Conservation (phyloP, 2,113 vertebrate species). For the Puntigrus tetrazona region DNA sequence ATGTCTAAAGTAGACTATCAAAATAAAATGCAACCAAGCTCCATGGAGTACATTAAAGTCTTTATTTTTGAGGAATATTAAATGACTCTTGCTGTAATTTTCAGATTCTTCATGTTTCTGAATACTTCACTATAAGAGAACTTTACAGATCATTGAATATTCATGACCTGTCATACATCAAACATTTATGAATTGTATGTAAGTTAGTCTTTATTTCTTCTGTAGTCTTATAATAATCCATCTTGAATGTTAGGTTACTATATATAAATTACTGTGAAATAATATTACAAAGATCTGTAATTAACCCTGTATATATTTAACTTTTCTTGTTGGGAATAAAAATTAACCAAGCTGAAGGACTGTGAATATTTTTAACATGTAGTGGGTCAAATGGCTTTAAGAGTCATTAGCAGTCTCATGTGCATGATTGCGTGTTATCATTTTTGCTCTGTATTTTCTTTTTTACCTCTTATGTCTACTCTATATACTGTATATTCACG, state of each 20-base stretch:
- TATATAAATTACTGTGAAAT: background rate
- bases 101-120: background rate
- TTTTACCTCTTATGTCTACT: background rate
- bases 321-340: background rate
- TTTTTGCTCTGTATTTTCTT: slow-evolving; percentile 12
- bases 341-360: background rate
- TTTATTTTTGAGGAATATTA: background rate
- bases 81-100: background rate
- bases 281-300: background rate
- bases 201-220: too few species aligned
- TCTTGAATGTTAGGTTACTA: background rate
- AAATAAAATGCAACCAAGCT: too few species aligned
- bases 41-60: background rate
- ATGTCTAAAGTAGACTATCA: too few species aligned
- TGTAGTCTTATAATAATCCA: background rate
- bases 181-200: background rate
- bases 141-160: background rate
- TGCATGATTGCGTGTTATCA: background rate
- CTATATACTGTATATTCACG: background rate
- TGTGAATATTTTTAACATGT: background rate
- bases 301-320: background rate
- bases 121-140: background rate
- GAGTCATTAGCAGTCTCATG: background rate
- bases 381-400: background rate
- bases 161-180: background rate